Evolutionary conservation across 2,888 invertebrate genomes (phyloP).

Genomic region (Erebia epiphron): DNA sequence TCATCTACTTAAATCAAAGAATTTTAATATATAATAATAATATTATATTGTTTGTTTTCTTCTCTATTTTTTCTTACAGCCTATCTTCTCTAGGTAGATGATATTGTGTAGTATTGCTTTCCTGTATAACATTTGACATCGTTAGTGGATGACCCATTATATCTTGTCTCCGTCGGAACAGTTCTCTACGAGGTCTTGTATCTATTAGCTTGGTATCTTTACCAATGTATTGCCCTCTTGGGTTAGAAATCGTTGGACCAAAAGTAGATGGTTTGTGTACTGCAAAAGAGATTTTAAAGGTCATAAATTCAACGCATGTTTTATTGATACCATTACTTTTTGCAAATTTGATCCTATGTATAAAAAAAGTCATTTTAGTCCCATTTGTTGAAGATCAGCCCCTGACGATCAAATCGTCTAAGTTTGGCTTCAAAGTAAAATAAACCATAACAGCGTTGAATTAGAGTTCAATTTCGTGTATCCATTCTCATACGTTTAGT

Average conservation of each 20-base stretch:
- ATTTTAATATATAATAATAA: background rate
- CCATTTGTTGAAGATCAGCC: too few relatives aligned
- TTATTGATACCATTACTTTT: too few relatives aligned
- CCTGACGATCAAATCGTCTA: too few relatives aligned
- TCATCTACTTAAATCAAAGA: background rate
- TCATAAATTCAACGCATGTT: background rate
- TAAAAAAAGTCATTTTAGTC: too few relatives aligned
- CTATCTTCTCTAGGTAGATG: slow-evolving; percentile 61
- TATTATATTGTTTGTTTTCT: background rate
- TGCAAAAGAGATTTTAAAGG: slow-evolving; percentile 38
- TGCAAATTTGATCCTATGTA: too few relatives aligned
- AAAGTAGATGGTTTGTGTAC: slow-evolving; percentile 59
- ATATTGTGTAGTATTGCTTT: slow-evolving; percentile 59
- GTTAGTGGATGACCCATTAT: slow-evolving; percentile 61
- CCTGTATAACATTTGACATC: slow-evolving; percentile 67
- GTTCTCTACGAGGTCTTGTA: slow-evolving; percentile 51
- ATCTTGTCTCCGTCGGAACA: slow-evolving; percentile 60
- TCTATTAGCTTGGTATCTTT: slow-evolving; percentile 47
- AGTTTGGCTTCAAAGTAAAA: too few relatives aligned
- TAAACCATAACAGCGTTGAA: too few relatives aligned
- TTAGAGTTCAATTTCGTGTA: too few relatives aligned
- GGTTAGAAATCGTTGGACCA: slow-evolving; percentile 46
- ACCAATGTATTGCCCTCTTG: slow-evolving; percentile 58
- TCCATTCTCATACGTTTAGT: too few relatives aligned
- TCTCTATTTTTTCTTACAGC: slow-evolving; percentile 51